Evolutionary conservation across 2,797 vertebrate species (phyloP), one percentile per base, ranked within the genome.

Genomic region (Hippoglossus hippoglossus): DNA sequence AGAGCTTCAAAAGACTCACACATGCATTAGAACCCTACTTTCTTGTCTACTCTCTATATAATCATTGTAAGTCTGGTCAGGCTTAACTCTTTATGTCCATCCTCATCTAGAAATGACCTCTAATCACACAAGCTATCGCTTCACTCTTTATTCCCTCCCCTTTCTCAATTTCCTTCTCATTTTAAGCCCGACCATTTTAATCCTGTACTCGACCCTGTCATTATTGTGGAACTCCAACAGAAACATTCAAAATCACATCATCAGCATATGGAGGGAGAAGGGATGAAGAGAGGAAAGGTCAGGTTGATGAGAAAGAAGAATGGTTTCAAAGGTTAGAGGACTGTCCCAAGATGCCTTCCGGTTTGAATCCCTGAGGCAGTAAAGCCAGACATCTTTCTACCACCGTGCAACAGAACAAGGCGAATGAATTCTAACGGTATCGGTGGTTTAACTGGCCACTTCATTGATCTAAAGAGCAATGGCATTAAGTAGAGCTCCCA

Each of bases 51-150:
- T 58, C 60, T 58, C 41, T 31, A 8, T 59, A 34, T 80, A 87
- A 88, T 90, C 80, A 83, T 53, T 67, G 34, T 73, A 80, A 77
- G 51, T 87, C 76, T 36, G 50, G 54, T 67, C 9, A 3, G 77
- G 68, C 56, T 89, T 81, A 89, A 86, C 86, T 69, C 60, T 74
- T 73, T 83, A 44, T 44, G 49, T 73, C 84, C 80, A 55, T 55
- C 66, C 67, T 82, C 75, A 77, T 87, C 67, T 76, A 16, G 28
- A 79, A 79, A 77, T 72, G 15, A 75, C 80, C 72, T 81, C 26
- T 68, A 68, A 19, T 85, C 64, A 67, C 66, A 72, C 55, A 59
- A 26, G n/a, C 47, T 76, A 83, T 88, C 75, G 65, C 49, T 63
- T 44, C 46, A 86, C 63, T 73, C 18, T 28, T 65, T 39, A 25